These are phyloP conservation scores for Naja naja DNA, from an alignment of 2,113 vertebrate species.

Conservation along the genomic window DNA sequence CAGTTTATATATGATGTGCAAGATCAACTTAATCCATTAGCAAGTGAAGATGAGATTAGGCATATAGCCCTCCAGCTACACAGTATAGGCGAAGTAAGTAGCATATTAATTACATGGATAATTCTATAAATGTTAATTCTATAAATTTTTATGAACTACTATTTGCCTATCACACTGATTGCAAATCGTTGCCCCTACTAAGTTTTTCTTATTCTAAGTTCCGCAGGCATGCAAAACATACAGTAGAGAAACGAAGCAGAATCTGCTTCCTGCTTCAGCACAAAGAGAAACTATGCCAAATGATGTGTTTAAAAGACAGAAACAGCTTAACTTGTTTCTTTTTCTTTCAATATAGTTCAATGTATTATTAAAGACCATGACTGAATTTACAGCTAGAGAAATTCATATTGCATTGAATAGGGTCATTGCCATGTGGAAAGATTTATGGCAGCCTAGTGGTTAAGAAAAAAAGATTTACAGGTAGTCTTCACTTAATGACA, in stretches of 20 bases:
- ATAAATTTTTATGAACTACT: neutral
- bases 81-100: conserved; percentile 89
- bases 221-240: neutral
- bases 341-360: neutral
- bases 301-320: neutral
- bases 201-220: neutral
- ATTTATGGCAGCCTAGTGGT: neutral
- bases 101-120: neutral
- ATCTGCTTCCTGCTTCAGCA: neutral
- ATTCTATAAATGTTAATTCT: neutral
- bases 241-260: neutral
- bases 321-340: neutral
- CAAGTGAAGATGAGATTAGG: conserved; percentile 88
- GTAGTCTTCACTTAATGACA: neutral
- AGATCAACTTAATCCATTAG: conserved; percentile 94
- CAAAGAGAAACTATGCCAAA: neutral
- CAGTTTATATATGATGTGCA: conserved; percentile 93
- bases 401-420: neutral
- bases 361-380: neutral
- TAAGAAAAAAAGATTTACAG: neutral
- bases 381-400: neutral
- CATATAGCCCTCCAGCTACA: conserved; percentile 87
- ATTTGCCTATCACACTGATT: neutral
- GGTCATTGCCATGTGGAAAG: too few species aligned
- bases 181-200: neutral